Base-by-base conservation (phyloP, 2,888 invertebrate species). In the Lasioglossum zephyrum region DNA sequence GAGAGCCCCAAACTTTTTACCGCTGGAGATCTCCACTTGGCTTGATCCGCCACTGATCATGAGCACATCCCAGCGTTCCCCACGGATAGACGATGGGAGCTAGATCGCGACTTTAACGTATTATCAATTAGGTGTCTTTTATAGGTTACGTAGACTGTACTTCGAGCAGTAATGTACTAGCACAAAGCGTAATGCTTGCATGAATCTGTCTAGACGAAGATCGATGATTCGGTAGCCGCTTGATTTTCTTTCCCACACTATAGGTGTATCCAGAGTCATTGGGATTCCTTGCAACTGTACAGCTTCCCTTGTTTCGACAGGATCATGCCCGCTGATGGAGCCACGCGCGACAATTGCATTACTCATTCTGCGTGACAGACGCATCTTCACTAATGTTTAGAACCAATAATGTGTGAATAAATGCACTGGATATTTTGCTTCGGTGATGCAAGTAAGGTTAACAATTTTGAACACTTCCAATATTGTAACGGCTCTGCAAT, bases 221-320 rank as follows among this genome's bases (percentile, higher is more conserved):
- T 91, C 92, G 2, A 85, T 13, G 72, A 93, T 91, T 81, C 93
- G 87, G 80, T 89, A 92, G 36, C 93, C 93, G 4, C 57, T 79
- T 1, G 87, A 80, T 69, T 87, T 83, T 77, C 93, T 90, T 49
- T 92, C 89, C 92, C 92, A 91, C 4, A 89, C 75, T 0, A 89
- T 72, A 0, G 90, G 74, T 0, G 87, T 88, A 36, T 87, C 83
- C 18, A 9, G 22, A 13, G 57, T 36, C 2, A 1, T 22, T 11
- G 6, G 16, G 6, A 49, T 70, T 13, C 53, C 16, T 18, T 49
- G 16, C 9, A n/a, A n/a, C 4, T 31, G 26, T 4, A 1, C 4
- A 11, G n/a, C 53, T 18, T 22, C 72, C 2, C 76, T 22, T 13
- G 36, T 3, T n/a, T 18, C 11, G 13, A 81, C 8, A 8, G 53